Base-by-base conservation (phyloP, 1,140 invertebrate genomes). In the Hyphantria cunea region DNA sequence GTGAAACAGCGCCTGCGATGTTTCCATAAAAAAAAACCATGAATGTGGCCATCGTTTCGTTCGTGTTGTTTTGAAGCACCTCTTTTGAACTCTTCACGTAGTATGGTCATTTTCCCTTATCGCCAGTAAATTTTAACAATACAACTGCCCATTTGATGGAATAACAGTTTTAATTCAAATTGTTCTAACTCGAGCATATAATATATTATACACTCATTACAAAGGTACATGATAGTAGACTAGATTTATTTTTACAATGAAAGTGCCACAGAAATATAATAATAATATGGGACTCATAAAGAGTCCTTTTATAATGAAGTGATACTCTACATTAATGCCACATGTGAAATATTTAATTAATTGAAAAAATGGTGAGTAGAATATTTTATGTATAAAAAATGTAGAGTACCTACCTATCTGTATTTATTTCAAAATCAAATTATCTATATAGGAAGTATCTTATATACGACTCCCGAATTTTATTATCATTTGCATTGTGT, bases 131-230 rank as follows among this genome's bases (percentile, higher is more conserved):
- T 25, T 25, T 25, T 25, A 25, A 25, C 1, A 25, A 25, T 25
- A 25, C 17, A 25, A 25, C 17, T 47, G 39, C 54, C 61, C 63
- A 58, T 58, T 65, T 52, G 12, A 65, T 65, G 54, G 54, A 51
- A 65, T 51, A 47, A 64, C 39, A 51, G 17, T 49, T 39, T 9
- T 11, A 41, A 41, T 33, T 41, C 37, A 15, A 33, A 12, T 53
- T 41, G 33, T 41, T 13, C 37, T 33, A 33, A 32, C n/a, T 13
- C 3, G 32, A 50, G 25, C 48, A 50, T 13, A 34, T 1, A 5
- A 25, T 25, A 25, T 25, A 25, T 25, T 25, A 25, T 11, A 55
- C 31, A 31, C 11, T 39, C 45, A 58, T 34, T 59, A 51, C 50
- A 37, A 51, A 51, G 56, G 48, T 60, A 51, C 48, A 60, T 39